These are phyloP conservation scores for Linepithema humile DNA, from an alignment of 1,140 invertebrate genomes.

Conservation along the genomic window DNA sequence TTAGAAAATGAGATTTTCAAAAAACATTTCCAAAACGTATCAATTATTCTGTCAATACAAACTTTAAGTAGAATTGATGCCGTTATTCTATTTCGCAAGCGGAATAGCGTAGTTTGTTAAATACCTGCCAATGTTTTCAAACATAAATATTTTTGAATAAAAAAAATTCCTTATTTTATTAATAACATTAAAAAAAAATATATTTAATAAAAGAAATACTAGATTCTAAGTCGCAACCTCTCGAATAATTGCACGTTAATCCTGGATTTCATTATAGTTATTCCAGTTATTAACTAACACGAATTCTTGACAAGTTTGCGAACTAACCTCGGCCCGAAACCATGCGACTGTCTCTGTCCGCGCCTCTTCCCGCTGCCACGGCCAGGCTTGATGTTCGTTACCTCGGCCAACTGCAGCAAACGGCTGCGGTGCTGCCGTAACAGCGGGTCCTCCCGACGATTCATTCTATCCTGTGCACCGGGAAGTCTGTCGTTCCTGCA, in stretches of 20 bases:
- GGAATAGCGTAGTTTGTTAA: background rate
- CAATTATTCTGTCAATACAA: background rate
- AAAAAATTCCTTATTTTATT: too few relatives aligned
- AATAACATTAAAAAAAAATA: too few relatives aligned
- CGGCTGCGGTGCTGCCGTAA: slow-evolving; percentile 82
- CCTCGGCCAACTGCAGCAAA: slow-evolving; percentile 81
- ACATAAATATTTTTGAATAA: too few relatives aligned
- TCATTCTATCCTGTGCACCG: slow-evolving; percentile 79
- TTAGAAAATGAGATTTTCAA: background rate
- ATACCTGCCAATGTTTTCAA: background rate
- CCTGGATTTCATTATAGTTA: too few relatives aligned
- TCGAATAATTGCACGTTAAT: too few relatives aligned
- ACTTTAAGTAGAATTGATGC: background rate
- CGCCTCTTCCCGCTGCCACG: slow-evolving; percentile 80
- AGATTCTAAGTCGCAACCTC: too few relatives aligned
- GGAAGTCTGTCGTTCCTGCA: slow-evolving; percentile 70
- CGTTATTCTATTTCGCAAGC: background rate
- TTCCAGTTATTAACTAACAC: background rate
- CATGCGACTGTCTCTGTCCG: slow-evolving; percentile 75
- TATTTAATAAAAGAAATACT: too few relatives aligned
- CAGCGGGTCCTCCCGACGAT: slow-evolving; percentile 80
- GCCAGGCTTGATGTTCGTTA: slow-evolving; percentile 81
- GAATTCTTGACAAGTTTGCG: background rate
- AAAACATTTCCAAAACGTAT: background rate
- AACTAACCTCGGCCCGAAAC: slow-evolving; percentile 74